These are phyloP conservation scores for Psettodes erumei DNA, from an alignment of 2,113 vertebrate species.

Conservation along the genomic window DNA sequence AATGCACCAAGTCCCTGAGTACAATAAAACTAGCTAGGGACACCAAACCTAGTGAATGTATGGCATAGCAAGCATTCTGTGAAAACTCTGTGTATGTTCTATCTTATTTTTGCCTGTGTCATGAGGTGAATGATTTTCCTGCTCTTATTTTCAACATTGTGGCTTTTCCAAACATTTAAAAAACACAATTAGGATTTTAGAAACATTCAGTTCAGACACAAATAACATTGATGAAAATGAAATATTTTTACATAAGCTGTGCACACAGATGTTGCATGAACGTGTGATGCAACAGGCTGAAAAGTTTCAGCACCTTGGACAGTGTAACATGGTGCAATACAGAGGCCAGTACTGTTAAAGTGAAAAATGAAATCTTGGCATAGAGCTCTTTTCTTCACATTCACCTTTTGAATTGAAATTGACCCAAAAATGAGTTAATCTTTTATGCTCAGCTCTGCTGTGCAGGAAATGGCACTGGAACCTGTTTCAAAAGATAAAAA, in stretches of 20 bases:
- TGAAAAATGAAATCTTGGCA: background rate
- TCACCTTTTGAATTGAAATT: slow-evolving; percentile 33
- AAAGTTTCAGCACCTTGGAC: slow-evolving; percentile 43
- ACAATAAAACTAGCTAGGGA: slow-evolving; percentile 58
- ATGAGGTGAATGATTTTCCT: slow-evolving; percentile 37
- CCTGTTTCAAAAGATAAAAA: no score
- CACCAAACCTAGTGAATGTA: slow-evolving; percentile 46
- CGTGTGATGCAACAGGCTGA: slow-evolving; percentile 45
- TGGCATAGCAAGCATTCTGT: slow-evolving; percentile 45
- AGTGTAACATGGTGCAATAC: slow-evolving; percentile 10
- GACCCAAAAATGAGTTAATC: slow-evolving; percentile 3
- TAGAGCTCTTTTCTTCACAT: background rate
- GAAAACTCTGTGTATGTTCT: slow-evolving; percentile 46
- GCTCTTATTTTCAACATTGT: slow-evolving; percentile 18
- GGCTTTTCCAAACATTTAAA: slow-evolving; percentile 20
- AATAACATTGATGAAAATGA: background rate
- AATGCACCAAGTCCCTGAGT: slow-evolving; percentile 55
- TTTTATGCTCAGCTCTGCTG: no score
- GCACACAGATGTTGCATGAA: background rate
- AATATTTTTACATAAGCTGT: background rate
- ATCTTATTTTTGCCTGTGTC: slow-evolving; percentile 53
- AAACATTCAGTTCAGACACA: background rate
- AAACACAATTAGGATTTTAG: slow-evolving; percentile 31
- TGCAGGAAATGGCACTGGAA: no score
- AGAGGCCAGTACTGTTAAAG: background rate